Base-by-base conservation (phyloP, 2,888 invertebrate species). In the Chaetoderma sp. region DNA sequence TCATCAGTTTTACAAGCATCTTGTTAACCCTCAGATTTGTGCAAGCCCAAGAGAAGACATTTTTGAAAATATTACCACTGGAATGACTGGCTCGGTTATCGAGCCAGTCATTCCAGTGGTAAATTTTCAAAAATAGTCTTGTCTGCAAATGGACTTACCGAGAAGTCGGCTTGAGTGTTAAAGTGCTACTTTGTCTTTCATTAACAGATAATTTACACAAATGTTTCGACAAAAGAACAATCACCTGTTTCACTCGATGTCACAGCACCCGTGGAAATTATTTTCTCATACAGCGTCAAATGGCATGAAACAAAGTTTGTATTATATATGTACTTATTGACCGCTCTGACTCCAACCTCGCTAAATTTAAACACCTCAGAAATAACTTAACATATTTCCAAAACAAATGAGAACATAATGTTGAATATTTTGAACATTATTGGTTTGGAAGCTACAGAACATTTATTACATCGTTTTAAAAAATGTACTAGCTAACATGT, bases 221-320 rank as follows among this genome's bases (percentile, higher is more conserved):
- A 88, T 78, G 86, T 88, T 5, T 83, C 87, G 4, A 87, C 87
- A 8, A 86, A 86, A 56, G 86, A 87, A 23, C 79, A 82, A 60
- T 72, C 80, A 2, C 86, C 88, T 1, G 72, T 87, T 3, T 82
- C 79, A 61, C 75, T 88, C 47, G 87, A 87, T 6, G 81, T 77
- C 4, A 67, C 74, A 3, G 76, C 83, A 3, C 86, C 86, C 10
- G 68, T 84, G 44, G 81, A 83, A 57, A 77, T 88, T 3, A 80
- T 84, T n/a, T 86, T 87, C 72, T 87, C 87, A 0, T 89, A 89
- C 81, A 86, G 87, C 64, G 87, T 88, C 27, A 83, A 85, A 44
- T 89, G 88, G 88, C 80, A 80, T 33, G 75, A 74, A 61, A 85
- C 87, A 30, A 80, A 80, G 88, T 88, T 36, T 36, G 39, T 10